Evolutionary conservation across 2,888 invertebrate genomes (phyloP), one percentile per base, ranked within the genome.

Genomic region (Netelia fuscicornis): DNA sequence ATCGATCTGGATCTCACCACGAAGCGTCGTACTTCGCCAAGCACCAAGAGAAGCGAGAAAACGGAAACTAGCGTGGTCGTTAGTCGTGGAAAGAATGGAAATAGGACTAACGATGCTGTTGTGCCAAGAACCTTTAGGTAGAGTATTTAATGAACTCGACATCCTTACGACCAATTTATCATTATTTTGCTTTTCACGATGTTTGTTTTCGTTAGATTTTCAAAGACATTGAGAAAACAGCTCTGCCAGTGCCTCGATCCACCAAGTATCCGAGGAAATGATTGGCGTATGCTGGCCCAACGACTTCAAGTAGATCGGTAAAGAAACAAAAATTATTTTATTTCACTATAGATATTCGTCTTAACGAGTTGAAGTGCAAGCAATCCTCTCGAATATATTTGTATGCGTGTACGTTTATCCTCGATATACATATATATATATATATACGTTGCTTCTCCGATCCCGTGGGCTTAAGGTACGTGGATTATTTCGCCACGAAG

Each of bases 401-500:
- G 10, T 42, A 6, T 60, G 42, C 52, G 17, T 54, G 23, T 74
- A 65, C 60, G 42, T 44, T 78, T 68, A 30, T 58, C 64, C 11
- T 5, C 11, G 17, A 11, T 30, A 3, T 48, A 60, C 52, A 60
- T 75, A 25, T 11, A 17, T 37, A 42, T 37, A 25, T 62, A 23
- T 20, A 25, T 62, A 20, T 25, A 25, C 84, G 79, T 86, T 81
- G 82, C 48, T 80, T 86, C 80, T 80, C 71, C 44, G 25, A 17
- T 67, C 30, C 48, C 13, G 23, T n/a, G 70, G 65, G 30, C 37
- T 70, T 5, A 86, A 91, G 91, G 84, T 98, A 98, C 93, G 98
- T 98, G 90, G 98, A 98, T 93, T 98, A 97, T 94, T 99, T 99
- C 94, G 98, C 98, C 62, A 98, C 98, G 74, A 98, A 98, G 92